These are phyloP conservation scores for Gibbula magus DNA, from an alignment of 2,888 invertebrate species.

Conservation along the genomic window DNA sequence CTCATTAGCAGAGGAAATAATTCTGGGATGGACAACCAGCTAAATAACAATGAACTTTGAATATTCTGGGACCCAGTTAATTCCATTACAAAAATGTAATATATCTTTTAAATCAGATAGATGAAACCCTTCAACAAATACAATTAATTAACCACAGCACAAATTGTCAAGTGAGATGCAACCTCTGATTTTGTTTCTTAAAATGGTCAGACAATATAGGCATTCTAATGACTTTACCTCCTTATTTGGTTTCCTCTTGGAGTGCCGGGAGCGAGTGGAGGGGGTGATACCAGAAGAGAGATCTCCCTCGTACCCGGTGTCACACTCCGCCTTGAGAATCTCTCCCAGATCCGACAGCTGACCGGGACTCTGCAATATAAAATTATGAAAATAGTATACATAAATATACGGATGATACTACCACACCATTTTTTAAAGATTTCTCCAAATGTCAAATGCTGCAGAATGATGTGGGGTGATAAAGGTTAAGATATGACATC, in stretches of 20 bases:
- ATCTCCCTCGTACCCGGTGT: constrained; percentile 78
- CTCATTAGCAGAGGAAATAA: neutral
- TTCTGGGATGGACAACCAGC: neutral
- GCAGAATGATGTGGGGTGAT: too few species aligned
- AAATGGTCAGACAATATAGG: neutral
- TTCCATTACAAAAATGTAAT: too few species aligned
- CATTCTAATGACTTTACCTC: constrained; percentile 43
- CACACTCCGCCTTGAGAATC: constrained; percentile 86
- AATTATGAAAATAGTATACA: too few species aligned
- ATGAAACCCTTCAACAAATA: neutral
- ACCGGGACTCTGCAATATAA: constrained; percentile 53
- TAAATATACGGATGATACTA: too few species aligned
- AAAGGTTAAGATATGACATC: too few species aligned
- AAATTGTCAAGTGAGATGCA: neutral
- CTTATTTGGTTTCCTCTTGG: constrained; percentile 65
- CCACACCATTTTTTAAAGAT: too few species aligned
- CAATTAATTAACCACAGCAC: neutral
- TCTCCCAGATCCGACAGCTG: constrained; percentile 86
- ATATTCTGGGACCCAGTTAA: too few species aligned
- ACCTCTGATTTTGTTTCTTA: neutral
- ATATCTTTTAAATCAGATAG: neutral
- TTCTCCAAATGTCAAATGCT: too few species aligned
- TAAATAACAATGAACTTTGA: neutral
- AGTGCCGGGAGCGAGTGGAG: constrained; percentile 76
- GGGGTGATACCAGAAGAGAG: constrained; percentile 44